Base-by-base conservation (phyloP, 1,140 invertebrate species). In the Heterodera carotae region DNA sequence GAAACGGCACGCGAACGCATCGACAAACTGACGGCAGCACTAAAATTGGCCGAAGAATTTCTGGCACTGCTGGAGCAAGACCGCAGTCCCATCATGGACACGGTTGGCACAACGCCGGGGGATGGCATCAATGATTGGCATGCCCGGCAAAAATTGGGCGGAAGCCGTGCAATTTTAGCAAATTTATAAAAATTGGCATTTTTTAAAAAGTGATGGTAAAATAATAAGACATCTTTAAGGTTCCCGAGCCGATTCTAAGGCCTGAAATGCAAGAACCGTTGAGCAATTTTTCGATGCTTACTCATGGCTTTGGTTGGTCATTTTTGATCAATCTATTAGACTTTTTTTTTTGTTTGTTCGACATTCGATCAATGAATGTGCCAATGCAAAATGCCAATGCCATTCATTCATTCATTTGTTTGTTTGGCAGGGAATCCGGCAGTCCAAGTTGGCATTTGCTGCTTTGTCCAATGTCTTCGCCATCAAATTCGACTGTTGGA, bases 261-360 rank as follows among this genome's bases (percentile, higher is more conserved):
- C 48, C 36, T 6, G 59, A 70, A 48, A 67, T 84, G 31, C 82
- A 84, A 64, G 77, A 77, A 25, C 84, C 83, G 25, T 71, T 84
- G 1, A 82, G 80, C n/a, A 83, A 70, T 25, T 84, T 80, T 69
- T 85, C 84, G 18, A 84, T 85, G 84, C 69, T 84, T 12, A 84
- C 82, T 3, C 82, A 84, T 62, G 84, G 82, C 22, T 84, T 84
- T 43, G 82, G 82, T 74, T 15, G n/a, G 27, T 18, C 15, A 39
- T 6, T 6, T 6, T 39, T 39, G 36, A 6, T 10, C 4, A 39
- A 39, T 39, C n/a, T n/a, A n/a, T n/a, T n/a, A n/a, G n/a, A n/a
- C n/a, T n/a, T n/a, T n/a, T n/a, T n/a, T n/a, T n/a, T n/a, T n/a
- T n/a, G n/a, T n/a, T n/a, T n/a, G n/a, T n/a, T n/a, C n/a, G n/a